phyloP scores from a whole-genome alignment of 2,113 vertebrate species.

The Pagrus major region DNA sequence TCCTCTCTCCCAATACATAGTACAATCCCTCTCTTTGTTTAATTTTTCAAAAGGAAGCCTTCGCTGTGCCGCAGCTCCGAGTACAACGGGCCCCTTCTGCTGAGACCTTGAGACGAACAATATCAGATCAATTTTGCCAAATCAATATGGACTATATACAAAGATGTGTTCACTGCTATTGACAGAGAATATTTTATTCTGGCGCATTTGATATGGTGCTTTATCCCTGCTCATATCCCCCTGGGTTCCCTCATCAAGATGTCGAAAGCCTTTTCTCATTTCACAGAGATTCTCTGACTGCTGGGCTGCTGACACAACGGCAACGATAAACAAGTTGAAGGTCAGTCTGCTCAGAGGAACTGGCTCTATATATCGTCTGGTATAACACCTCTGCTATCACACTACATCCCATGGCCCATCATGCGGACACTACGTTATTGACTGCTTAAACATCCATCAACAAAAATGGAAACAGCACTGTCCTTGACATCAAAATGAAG shows the following conservation, averaged over 20 bases:
- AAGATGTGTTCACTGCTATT: constrained; percentile 46
- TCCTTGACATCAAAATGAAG: constrained; percentile 25
- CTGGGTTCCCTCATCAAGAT: constrained; percentile 46
- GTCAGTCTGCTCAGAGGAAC: constrained; percentile 29
- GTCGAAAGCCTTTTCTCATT: constrained; percentile 30
- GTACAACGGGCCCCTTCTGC: constrained; percentile 16
- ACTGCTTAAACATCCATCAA: constrained; percentile 35
- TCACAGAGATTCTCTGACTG: constrained; percentile 22
- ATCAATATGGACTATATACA: constrained; percentile 68
- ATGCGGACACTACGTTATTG: constrained; percentile 1
- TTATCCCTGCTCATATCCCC: constrained; percentile 32
- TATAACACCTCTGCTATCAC: constrained; percentile 31
- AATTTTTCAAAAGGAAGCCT: constrained; percentile 51
- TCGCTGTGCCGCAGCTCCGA: constrained; percentile 2
- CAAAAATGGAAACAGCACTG: constrained; percentile 19
- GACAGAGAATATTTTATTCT: constrained; percentile 22
- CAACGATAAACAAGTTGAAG: constrained; percentile 62
- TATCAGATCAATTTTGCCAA: constrained; percentile 43
- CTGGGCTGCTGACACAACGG: constrained; percentile 25
- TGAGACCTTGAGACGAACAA: constrained; percentile 59
- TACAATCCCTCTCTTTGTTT: constrained; percentile 36
- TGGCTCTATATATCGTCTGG: constrained; percentile 4
- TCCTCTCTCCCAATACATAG: constrained; percentile 7
- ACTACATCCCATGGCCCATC: constrained; percentile 28
- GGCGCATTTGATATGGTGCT: constrained; percentile 48